Conservation (phyloP, 2,113 vertebrate species). For the Myrmecobius fasciatus region DNA sequence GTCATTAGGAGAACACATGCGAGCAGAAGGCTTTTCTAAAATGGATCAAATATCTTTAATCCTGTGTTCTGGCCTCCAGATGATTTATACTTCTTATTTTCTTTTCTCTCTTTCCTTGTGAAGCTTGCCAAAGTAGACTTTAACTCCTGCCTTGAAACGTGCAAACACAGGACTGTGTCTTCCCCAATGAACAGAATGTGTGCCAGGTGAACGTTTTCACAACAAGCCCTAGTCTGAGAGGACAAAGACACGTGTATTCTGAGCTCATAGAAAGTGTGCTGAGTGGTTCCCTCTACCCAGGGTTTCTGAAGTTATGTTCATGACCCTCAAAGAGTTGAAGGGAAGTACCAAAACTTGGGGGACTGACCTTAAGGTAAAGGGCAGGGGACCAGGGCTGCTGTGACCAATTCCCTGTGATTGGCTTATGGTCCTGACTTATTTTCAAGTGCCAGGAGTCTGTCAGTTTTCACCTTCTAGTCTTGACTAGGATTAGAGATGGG, state of each 20-base stretch:
- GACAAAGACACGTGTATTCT: constrained; percentile 57
- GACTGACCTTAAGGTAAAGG: neutral
- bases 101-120: constrained; percentile 79
- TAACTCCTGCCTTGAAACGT: constrained; percentile 70
- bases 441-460: constrained; percentile 9
- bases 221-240: constrained; percentile 68
- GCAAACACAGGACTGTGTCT: constrained; percentile 70
- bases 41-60: constrained; percentile 76
- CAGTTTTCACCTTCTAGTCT: neutral
- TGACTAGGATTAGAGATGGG: neutral
- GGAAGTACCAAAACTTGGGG: neutral
- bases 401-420: neutral
- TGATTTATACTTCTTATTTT: constrained; percentile 78
- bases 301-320: constrained; percentile 19
- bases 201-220: constrained; percentile 72
- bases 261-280: constrained; percentile 19
- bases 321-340: neutral
- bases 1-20: constrained; percentile 57
- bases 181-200: constrained; percentile 55
- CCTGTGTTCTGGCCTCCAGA: constrained; percentile 68
- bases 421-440: neutral
- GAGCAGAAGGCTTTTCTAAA: constrained; percentile 65
- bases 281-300: neutral
- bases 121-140: constrained; percentile 77
- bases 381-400: neutral